These are phyloP conservation scores for Eleginops maclovinus DNA, from an alignment of 2,113 vertebrate species.

Conservation along the genomic window DNA sequence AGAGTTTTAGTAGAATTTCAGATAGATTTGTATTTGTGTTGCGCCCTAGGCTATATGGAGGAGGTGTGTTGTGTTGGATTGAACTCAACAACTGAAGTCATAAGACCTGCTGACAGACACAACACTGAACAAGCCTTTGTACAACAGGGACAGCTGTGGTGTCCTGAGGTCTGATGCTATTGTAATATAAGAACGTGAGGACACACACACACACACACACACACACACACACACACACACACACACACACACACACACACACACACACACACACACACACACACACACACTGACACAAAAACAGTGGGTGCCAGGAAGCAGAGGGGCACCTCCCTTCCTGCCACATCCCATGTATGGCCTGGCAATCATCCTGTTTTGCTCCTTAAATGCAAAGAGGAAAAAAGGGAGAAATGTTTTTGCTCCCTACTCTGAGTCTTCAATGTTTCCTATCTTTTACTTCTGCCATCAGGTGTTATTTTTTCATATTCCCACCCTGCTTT, in stretches of 20 bases:
- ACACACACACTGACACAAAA: conserved; percentile 16
- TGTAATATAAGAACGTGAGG: conserved; percentile 38
- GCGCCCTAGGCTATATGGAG: not conserved
- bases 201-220: not conserved
- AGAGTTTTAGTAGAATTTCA: not conserved
- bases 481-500: not conserved
- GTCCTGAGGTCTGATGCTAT: conserved; percentile 38
- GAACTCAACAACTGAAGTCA: conserved; percentile 44
- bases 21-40: conserved; percentile 7
- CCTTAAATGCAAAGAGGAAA: conserved; percentile 18
- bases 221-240: conserved; percentile 4
- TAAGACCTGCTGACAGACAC: conserved; percentile 65
- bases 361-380: conserved; percentile 18
- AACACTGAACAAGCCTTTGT: conserved; percentile 26
- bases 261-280: conserved; percentile 1
- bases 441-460: conserved; percentile 3
- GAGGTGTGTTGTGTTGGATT: conserved; percentile 9
- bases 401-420: not conserved
- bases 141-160: conserved; percentile 54
- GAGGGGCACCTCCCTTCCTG: conserved; percentile 54
- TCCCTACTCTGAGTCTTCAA: not conserved
- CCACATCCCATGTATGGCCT: conserved; percentile 32
- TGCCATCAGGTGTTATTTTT: not conserved
- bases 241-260: conserved; percentile 7
- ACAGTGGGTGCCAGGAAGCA: conserved; percentile 49